Evolutionary conservation across 2,113 vertebrate species (phyloP), one percentile per base, ranked within the genome.

Genomic region (Todiramphus saurophagus): DNA sequence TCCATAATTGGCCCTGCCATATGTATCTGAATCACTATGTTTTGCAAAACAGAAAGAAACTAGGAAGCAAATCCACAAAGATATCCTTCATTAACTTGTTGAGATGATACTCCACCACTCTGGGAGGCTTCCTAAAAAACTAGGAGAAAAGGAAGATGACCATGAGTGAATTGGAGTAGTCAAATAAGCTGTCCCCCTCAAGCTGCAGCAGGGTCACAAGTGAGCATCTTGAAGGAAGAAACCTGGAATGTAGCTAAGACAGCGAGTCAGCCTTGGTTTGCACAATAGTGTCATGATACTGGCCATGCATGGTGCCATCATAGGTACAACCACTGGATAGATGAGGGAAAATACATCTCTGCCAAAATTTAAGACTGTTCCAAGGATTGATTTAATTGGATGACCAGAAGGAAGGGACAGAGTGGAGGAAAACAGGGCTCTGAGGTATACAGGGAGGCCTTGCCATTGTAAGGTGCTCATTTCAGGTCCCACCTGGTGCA

Each of bases 401-500:
- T 51, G 15, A 86, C 8, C 20, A 44, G 59, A 11, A 59, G 25
- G 24, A 62, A 64, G 10, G 30, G 50, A 44, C 23, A 59, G 4
- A 3, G 4, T 44, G 27, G 28, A 31, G n/a, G 24, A 79, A 60
- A 64, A 16, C 25, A 74, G 12, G n/a, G 9, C 43, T 43, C 14
- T 56, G 16, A 39, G 4, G 7, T 63, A 7, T 43, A 7, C 27
- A 43, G 43, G 18, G 35, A 31, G 23, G 35, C 33, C 39, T 82
- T 82, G 31, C 33, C 85, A 4, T 73, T 77, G 1, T 48, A 58
- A 64, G 30, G 8, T 48, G 31, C 13, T 16, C 25, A 6, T 44
- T 70, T 79, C 4, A 9, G 14, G 41, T 46, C 20, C 30, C 27
- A 27, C 0, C 0, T 0, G 0, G 16, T 62, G 11, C 9, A 6